Base-by-base conservation (phyloP, 2,888 invertebrate genomes). In the Mythimna vitellina region DNA sequence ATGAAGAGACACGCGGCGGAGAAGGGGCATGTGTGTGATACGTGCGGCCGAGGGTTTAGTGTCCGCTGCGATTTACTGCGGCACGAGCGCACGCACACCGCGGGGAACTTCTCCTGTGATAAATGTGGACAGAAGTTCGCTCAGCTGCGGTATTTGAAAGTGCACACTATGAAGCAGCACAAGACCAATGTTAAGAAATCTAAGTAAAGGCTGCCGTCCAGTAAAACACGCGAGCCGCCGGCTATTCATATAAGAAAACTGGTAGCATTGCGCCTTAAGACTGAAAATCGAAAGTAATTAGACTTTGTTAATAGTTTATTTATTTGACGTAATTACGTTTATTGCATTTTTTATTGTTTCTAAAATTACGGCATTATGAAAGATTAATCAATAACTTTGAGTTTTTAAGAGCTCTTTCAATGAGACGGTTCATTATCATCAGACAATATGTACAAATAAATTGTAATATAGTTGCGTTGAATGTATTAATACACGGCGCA, bases 121-220 rank as follows among this genome's bases (percentile, higher is more conserved):
- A 84, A 90, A 42, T 97, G 97, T 85, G 91, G 90, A 0, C 89
- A 91, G 60, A 89, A 89, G 42, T 97, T 97, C 84, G 94, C 96
- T 7, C 96, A 97, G 84, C 91, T 91, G 77, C 89, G 97, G 32
- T 97, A 97, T 86, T 88, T 97, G 22, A 94, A 93, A 66, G 96
- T 93, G 78, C 97, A 97, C 85, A 81, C 92, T 78, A 80, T 86
- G 38, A 92, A 90, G 61, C 92, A 93, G 76, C 95, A 95, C 82
- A 72, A 84, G 5, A 20, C 3, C 7, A 65, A 54, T 29, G 25
- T 53, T 10, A 38, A 3, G 5, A 65, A 56, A 56, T 25, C 65
- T n/a, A 42, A 54, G 20, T 80, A 63, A 58, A 46, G 35, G 29
- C 42, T 29, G 49, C 8, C 7, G 0, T 20, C n/a, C 9, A 9